Evolutionary conservation across 2,113 vertebrate species (phyloP).

Genomic region (Cinclus cinclus): DNA sequence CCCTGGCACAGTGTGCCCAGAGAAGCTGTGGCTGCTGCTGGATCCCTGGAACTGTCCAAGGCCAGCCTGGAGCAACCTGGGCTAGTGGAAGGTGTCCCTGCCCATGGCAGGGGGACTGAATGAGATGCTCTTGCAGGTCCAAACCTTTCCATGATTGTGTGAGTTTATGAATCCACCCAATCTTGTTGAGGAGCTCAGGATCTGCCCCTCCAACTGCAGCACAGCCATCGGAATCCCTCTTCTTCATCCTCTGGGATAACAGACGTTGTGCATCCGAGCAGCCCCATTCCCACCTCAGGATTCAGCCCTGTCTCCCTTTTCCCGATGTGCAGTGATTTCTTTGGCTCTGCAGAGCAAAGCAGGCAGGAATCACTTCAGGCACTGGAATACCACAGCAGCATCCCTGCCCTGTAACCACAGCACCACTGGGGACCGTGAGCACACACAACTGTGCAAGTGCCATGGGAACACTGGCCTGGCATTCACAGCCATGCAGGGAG

Average conservation of each 20-base stretch:
- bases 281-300: not conserved
- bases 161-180: not conserved
- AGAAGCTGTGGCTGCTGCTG: not conserved
- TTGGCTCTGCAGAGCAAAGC: not conserved
- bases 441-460: not conserved
- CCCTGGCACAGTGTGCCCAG: rapidly evolving
- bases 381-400: not conserved
- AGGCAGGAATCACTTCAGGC: rapidly evolving
- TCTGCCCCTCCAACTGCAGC: not conserved
- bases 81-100: not conserved
- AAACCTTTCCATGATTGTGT: not conserved
- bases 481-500: not conserved
- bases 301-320: not conserved
- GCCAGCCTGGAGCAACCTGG: not conserved
- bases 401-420: rapidly evolving
- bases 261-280: not conserved
- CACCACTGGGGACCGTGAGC: rapidly evolving
- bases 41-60: not conserved
- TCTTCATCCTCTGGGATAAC: not conserved
- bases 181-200: not conserved
- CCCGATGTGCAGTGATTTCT: rapidly evolving
- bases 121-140: not conserved
- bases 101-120: not conserved
- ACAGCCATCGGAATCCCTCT: rapidly evolving
- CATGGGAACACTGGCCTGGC: not conserved